Evolutionary conservation across 2,113 vertebrate species (phyloP), one percentile per base, ranked within the genome.

Genomic region (Mirza zaza): DNA sequence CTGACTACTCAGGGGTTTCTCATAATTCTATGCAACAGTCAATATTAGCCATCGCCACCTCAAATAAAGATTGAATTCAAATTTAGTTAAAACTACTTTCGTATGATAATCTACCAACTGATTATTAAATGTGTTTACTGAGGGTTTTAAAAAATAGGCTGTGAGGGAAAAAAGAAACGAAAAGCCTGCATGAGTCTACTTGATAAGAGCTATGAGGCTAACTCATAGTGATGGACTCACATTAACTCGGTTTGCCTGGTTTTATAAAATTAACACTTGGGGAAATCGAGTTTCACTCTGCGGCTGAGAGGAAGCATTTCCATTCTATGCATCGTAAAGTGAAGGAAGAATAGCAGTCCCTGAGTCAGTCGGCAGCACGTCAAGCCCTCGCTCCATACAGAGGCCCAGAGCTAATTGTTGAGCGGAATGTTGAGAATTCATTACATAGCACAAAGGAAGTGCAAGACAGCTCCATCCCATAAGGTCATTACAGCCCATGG

Each of bases 111-210:
- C 96, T 97, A 97, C 96, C 97, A 94, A 98, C 97, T 98, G 98
- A 98, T 98, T 98, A 98, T 98, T 98, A 98, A 98, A 98, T 95
- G 93, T 98, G 98, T 98, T 98, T 98, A 98, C 96, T 2, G 86
- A 97, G 95, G 76, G 93, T 95, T 90, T 98, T 98, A 98, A 98
- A 98, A 98, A 98, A 98, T 87, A 97, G 97, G 81, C 93, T 84
- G 29, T 68, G 34, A 79, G n/a, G 75, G 45, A 27, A 14, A 21
- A 61, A 12, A 25, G 34, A 52, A 61, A 88, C 12, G 15, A 36
- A 77, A 92, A 79, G 76, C 34, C 52, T 52, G 45, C 8, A 0
- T 55, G 83, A 83, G 20, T 87, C 13, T 90, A 1, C 25, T 39
- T 11, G 12, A 25, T 39, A 5, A 39, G 13, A 95, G 34, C 23